Evolutionary conservation across 2,888 invertebrate genomes (phyloP), one percentile per base, ranked within the genome.

Genomic region (Alitta virens): DNA sequence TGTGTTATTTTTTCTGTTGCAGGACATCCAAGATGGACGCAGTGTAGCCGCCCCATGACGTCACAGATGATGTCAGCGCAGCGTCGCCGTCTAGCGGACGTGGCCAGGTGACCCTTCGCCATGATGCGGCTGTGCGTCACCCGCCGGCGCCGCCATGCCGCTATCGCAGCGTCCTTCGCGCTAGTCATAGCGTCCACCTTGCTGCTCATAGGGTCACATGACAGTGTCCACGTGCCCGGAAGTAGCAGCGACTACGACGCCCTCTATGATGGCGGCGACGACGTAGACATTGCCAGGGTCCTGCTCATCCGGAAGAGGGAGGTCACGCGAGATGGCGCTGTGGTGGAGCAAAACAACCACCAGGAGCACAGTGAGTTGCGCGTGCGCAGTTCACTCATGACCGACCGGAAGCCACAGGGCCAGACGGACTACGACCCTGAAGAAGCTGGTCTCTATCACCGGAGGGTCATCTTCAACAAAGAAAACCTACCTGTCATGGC

Each of bases 111-210:
- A 18, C 16, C 27, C 9, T 46, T n/a, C n/a, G 50, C 21, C 57
- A 57, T 57, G 57, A 16, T 57, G 14, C 57, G 57, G 21, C 5
- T 50, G 18, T 57, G 57, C 46, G 21, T 50, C 46, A 25, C 27
- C 3, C 46, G 57, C 26, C 46, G 57, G 16, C 50, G 43, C 9
- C 27, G 43, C 18, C 26, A 49, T 25, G 49, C 50, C 24, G 43
- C 57, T 5, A 21, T 25, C 16, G 57, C 50, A 7, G 33, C 33
- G 12, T 33, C 12, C 25, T 49, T 57, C n/a, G 21, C 46, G 18
- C 5, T 57, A 5, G 33, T 50, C 27, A 27, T 57, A 1, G 33
- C 49, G n/a, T 27, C 50, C 3, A 18, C 50, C 16, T 21, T 49
- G 14, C n/a, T 57, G 3, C 18, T 57, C 27, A 18, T 25, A 3